These are phyloP conservation scores for Mixornis gularis DNA, from an alignment of 2,113 vertebrate species.

Conservation along the genomic window DNA sequence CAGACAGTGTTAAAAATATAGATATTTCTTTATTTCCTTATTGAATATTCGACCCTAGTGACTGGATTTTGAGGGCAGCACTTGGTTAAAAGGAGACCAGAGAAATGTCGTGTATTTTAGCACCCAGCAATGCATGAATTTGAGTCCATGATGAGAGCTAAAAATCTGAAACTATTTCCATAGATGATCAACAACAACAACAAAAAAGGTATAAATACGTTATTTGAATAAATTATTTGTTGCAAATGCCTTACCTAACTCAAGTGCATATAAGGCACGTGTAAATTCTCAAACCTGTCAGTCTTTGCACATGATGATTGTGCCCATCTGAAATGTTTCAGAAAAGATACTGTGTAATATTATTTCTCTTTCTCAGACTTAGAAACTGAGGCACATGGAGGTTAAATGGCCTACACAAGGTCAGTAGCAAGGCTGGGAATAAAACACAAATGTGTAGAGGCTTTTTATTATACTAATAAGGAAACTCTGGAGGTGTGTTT, in stretches of 20 bases:
- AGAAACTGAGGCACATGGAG: slow-evolving; percentile 62
- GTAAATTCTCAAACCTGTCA: not conserved
- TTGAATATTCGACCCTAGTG: not conserved
- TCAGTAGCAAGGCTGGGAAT: slow-evolving; percentile 63
- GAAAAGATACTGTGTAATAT: not conserved
- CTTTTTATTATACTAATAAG: slow-evolving; percentile 70
- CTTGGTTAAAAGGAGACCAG: not conserved
- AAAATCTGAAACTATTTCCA: not conserved
- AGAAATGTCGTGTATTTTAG: not conserved
- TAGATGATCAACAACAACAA: not conserved
- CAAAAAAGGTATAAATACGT: not conserved
- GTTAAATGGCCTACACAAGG: slow-evolving; percentile 57
- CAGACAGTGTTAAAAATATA: not conserved
- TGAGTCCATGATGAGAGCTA: not conserved
- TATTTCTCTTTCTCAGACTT: not conserved
- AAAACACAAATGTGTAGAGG: slow-evolving; percentile 41
- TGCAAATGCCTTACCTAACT: not conserved
- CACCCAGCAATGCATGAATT: not conserved
- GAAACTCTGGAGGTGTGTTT: slow-evolving; percentile 59
- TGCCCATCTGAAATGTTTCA: not conserved
- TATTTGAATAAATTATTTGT: not conserved
- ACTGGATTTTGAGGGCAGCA: not conserved
- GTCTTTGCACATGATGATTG: not conserved
- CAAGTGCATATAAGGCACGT: not conserved
- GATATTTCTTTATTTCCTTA: not conserved